A percentile compares a stretch with the other conserved stretches of the same genome.
These are phyloP conservation scores for Scomber colias DNA, from an alignment of 2,113 vertebrate genomes.

Conservation along the genomic window DNA sequence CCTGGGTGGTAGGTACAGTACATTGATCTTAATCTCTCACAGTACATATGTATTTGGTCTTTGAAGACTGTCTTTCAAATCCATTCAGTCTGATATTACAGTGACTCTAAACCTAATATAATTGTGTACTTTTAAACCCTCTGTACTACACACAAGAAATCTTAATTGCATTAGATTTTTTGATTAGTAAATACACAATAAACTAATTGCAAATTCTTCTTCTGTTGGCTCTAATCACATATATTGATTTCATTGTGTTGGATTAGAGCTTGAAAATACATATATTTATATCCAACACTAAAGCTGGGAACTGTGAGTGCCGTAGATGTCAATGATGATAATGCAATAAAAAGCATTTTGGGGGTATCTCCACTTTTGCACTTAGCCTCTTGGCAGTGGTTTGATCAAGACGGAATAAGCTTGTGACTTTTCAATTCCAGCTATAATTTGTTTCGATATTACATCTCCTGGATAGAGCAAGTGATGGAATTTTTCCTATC, in stretches of 20 bases:
- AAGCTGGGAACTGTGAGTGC: slow-evolving; percentile 63
- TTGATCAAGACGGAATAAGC: slow-evolving; percentile 99
- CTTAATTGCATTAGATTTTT: background rate
- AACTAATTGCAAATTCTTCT: slow-evolving; percentile 10
- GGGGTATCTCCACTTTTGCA: slow-evolving; percentile 91
- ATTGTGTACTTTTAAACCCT: background rate
- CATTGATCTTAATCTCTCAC: slow-evolving; percentile 16
- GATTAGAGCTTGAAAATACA: slow-evolving; percentile 33
- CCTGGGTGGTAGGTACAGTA: background rate
- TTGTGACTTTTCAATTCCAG: slow-evolving; percentile 99
- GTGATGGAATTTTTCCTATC: slow-evolving; percentile 97
- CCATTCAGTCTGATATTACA: background rate
- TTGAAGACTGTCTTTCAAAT: slow-evolving; percentile 1
- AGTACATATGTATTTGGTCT: background rate
- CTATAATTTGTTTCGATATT: slow-evolving; percentile 99
- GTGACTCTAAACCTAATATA: background rate
- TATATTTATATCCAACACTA: slow-evolving; percentile 61
- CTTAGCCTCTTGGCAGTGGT: slow-evolving; percentile 96
- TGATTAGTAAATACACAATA: slow-evolving; percentile 5
- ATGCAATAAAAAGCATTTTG: slow-evolving; percentile 93
- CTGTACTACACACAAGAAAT: background rate
- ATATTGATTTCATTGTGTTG: slow-evolving; percentile 12
- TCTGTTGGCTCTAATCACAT: background rate
- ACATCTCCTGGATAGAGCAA: slow-evolving; percentile 91
- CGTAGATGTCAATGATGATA: slow-evolving; percentile 94